Evolutionary conservation across 2,888 invertebrate species (phyloP), one percentile per base, ranked within the genome.

Genomic region (Torymus texanus): DNA sequence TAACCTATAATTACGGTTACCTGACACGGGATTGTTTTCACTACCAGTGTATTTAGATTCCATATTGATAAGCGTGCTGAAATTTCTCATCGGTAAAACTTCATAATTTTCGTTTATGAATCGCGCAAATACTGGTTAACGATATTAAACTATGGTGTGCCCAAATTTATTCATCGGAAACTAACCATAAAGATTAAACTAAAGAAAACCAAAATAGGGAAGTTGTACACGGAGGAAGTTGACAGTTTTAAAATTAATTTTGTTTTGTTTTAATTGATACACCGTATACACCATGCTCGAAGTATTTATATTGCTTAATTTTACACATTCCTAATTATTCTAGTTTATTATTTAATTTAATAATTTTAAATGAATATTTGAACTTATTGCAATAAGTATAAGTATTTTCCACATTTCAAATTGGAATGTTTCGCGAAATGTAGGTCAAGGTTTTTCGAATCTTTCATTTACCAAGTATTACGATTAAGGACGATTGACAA

Each of bases 231-330:
- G 24, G 59, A 59, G 21, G 14, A 73, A 73, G 62, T 68, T 63
- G 21, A 68, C 68, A 24, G 72, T 67, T 66, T 55, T 18, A 21
- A 73, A 50, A 53, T 58, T 55, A 24, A 67, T 78, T 78, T 78
- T 78, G 56, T 78, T 78, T 78, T 21, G 53, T 65, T 74, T 71
- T 71, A 59, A n/a, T 50, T 61, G 58, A 78, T 65, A 83, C 85
- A 85, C 83, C 83, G n/a, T 41, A 8, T 8, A 41, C 41, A 8
- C 5, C 5, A 29, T 41, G 8, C 41, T 8, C 41, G 41, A 41
- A 8, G 8, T 41, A 41, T 41, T 41, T 41, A 8, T 41, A 8
- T 41, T 41, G 8, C 41, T 41, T 41, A 8, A 41, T 41, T 41
- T 41, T 41, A 41, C 41, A 8, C 41, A 41, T 41, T 41, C 41